These are phyloP conservation scores for Agrotis puta DNA, from an alignment of 2,888 invertebrate genomes.

Conservation along the genomic window DNA sequence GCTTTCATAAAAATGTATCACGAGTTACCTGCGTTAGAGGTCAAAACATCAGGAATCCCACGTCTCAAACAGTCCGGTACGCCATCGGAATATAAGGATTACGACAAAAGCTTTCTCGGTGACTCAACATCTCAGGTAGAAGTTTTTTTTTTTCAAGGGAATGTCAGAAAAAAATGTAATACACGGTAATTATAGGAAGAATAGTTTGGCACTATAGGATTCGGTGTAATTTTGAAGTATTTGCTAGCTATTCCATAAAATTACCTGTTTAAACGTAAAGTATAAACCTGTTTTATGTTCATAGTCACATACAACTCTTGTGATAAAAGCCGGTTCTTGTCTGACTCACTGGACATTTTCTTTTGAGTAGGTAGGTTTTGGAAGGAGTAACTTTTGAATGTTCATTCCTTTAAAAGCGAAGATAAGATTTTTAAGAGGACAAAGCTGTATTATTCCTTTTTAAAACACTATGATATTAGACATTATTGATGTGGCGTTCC, in stretches of 20 bases:
- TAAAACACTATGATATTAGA: background rate
- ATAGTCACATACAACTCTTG: slow-evolving; percentile 42
- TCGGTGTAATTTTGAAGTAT: slow-evolving; percentile 50
- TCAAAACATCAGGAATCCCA: slow-evolving; percentile 64
- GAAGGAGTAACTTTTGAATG: background rate
- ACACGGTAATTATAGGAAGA: slow-evolving; percentile 58
- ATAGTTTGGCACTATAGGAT: slow-evolving; percentile 53
- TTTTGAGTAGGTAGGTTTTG: slow-evolving; percentile 33
- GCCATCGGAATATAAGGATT: slow-evolving; percentile 73
- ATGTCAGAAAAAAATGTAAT: slow-evolving; percentile 53
- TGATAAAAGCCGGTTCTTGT: slow-evolving; percentile 60
- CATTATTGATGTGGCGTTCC: background rate
- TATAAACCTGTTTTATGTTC: slow-evolving; percentile 57
- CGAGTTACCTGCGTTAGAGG: slow-evolving; percentile 64
- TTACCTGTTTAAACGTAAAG: slow-evolving; percentile 43
- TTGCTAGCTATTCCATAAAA: slow-evolving; percentile 47
- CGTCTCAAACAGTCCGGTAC: slow-evolving; percentile 52
- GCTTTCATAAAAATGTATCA: slow-evolving; percentile 58
- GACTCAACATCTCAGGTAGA: slow-evolving; percentile 79
- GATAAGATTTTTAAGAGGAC: background rate
- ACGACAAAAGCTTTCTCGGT: slow-evolving; percentile 73
- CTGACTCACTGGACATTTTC: slow-evolving; percentile 53
- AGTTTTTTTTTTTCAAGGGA: slow-evolving; percentile 64
- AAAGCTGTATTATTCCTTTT: background rate
- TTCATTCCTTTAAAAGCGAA: background rate